Conservation (phyloP, 2,888 invertebrate species). For the Electrophaes corylata region DNA sequence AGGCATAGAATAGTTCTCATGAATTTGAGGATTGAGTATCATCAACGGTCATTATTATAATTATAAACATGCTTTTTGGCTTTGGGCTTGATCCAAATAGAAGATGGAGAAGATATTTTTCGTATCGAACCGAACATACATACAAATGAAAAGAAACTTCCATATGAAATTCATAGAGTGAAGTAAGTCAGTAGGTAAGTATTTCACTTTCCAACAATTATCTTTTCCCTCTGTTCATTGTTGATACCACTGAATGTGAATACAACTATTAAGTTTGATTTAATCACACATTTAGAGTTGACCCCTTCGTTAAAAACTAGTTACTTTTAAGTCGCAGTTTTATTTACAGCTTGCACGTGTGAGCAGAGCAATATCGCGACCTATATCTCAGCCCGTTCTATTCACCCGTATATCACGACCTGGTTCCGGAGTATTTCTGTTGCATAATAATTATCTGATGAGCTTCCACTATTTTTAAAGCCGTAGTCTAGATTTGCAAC, state of each 20-base stretch:
- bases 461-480: neutral
- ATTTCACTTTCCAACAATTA: neutral
- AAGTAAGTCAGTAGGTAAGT: neutral
- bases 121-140: too few relatives aligned
- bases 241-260: neutral
- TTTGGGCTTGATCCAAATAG: neutral
- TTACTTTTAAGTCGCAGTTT: constrained; percentile 15
- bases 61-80: constrained; percentile 1
- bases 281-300: neutral
- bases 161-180: too few relatives aligned
- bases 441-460: constrained; percentile 20
- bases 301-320: neutral
- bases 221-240: neutral
- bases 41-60: neutral
- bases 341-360: constrained; percentile 42
- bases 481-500: neutral
- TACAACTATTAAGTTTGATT: neutral
- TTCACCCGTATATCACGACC: constrained; percentile 50
- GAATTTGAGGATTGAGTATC: neutral
- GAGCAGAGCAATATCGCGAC: constrained; percentile 45
- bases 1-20: too few relatives aligned
- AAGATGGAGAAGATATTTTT: too few relatives aligned
- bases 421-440: constrained; percentile 21
- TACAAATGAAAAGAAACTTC: too few relatives aligned
- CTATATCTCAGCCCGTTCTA: constrained; percentile 50